Percentiles rank a stretch among this genome's conserved stretches.
These are phyloP conservation scores for Aspidiotus destructor DNA, from an alignment of 2,888 invertebrate genomes.

Conservation along the genomic window DNA sequence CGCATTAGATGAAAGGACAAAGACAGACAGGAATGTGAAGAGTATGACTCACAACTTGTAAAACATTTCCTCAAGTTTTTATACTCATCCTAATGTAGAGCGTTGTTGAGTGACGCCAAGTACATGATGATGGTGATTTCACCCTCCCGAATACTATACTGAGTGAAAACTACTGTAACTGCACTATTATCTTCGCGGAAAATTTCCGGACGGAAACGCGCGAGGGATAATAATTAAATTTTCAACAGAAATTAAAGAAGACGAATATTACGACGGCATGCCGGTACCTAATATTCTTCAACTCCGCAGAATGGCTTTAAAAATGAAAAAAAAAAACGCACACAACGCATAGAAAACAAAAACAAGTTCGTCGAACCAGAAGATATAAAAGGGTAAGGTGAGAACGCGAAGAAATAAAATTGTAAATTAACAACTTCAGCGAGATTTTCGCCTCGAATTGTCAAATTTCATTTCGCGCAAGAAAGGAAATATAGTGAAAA, in stretches of 20 bases:
- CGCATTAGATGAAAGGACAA: no score
- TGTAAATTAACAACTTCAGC: neutral
- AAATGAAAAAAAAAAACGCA: neutral
- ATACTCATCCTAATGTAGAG: no score
- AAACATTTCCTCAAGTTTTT: no score
- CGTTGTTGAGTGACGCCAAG: no score
- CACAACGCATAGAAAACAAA: neutral
- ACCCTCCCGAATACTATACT: no score
- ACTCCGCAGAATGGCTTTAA: neutral
- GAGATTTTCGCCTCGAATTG: slow-evolving; percentile 1
- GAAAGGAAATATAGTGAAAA: slow-evolving; percentile 1
- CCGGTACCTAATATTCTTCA: neutral
- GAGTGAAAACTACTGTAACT: no score
- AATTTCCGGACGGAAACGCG: slow-evolving; percentile 15
- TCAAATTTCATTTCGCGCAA: neutral
- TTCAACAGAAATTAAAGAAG: slow-evolving; percentile 10
- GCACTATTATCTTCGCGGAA: neutral
- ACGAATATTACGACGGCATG: neutral
- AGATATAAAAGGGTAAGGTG: neutral
- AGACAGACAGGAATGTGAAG: no score
- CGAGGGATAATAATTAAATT: slow-evolving; percentile 13
- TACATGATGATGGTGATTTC: no score
- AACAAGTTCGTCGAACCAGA: neutral
- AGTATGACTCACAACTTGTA: no score
- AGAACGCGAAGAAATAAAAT: neutral